Percentiles rank a stretch among this genome's conserved stretches.
Conservation (phyloP, 2,113 vertebrate genomes). For the Peucedramus taeniatus region DNA sequence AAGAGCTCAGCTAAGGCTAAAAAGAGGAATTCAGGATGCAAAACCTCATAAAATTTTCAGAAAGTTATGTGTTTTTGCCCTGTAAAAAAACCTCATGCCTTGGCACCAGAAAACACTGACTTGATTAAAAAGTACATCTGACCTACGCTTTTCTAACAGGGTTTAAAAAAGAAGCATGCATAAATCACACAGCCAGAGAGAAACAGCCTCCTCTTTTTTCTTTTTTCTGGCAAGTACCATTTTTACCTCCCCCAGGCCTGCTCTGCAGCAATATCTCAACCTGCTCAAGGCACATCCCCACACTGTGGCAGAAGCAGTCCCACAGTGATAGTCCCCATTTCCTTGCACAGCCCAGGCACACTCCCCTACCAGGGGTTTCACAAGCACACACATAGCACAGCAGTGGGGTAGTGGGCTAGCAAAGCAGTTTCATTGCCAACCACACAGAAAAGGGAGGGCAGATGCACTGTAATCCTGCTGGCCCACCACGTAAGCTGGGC, state of each 20-base stretch:
- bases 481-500: background rate
- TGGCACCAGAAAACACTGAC: background rate
- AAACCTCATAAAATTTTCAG: background rate
- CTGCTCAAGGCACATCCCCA: fast-evolving
- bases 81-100: background rate
- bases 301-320: background rate
- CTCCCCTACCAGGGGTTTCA: background rate
- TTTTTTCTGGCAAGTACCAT: background rate
- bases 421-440: background rate
- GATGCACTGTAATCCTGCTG: background rate
- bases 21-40: background rate
- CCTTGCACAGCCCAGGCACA: background rate
- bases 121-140: background rate
- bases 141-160: background rate
- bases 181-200: background rate
- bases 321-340: background rate
- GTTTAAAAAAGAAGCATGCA: background rate
- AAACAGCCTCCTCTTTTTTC: background rate
- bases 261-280: background rate
- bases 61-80: background rate
- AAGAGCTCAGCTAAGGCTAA: background rate
- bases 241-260: background rate
- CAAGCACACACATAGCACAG: background rate
- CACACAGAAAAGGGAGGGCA: background rate
- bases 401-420: background rate